Evolutionary conservation across 2,888 invertebrate species (phyloP).

Genomic region (Sarcophaga carnaria): DNA sequence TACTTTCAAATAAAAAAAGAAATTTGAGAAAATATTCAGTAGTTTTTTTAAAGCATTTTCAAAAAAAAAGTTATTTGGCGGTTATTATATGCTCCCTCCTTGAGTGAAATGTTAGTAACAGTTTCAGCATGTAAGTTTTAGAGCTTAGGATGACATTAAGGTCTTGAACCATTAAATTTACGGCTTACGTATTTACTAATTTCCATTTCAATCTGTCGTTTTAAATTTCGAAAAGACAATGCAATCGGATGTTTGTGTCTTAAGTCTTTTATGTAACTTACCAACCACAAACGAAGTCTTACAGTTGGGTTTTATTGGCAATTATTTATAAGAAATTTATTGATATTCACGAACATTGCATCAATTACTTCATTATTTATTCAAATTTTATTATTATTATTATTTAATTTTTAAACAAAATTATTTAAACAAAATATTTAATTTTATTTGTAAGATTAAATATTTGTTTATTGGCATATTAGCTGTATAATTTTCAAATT

Average conservation of each 20-base stretch:
- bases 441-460: conserved; percentile 26
- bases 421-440: background rate
- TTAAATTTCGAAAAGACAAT: too few species aligned
- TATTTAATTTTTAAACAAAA: background rate
- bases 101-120: too few species aligned
- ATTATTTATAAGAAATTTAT: conserved; percentile 1
- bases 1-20: too few species aligned
- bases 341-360: conserved; percentile 4
- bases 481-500: conserved; percentile 35
- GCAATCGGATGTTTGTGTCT: background rate
- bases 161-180: too few species aligned
- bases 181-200: too few species aligned
- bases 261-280: conserved; percentile 32
- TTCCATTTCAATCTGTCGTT: too few species aligned
- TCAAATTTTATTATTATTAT: conserved; percentile 16
- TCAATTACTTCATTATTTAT: conserved; percentile 29
- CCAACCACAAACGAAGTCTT: background rate
- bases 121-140: too few species aligned
- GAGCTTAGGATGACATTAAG: too few species aligned
- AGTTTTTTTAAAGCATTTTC: too few species aligned
- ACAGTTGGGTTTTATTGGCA: background rate
- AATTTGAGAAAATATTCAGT: too few species aligned
- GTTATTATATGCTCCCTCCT: too few species aligned
- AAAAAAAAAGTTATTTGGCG: too few species aligned
- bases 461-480: conserved; percentile 27